A percentile compares a stretch with the other conserved stretches of the same genome.
These are phyloP conservation scores for Platycheirus rosarum DNA, from an alignment of 2,888 invertebrate species.

Conservation along the genomic window DNA sequence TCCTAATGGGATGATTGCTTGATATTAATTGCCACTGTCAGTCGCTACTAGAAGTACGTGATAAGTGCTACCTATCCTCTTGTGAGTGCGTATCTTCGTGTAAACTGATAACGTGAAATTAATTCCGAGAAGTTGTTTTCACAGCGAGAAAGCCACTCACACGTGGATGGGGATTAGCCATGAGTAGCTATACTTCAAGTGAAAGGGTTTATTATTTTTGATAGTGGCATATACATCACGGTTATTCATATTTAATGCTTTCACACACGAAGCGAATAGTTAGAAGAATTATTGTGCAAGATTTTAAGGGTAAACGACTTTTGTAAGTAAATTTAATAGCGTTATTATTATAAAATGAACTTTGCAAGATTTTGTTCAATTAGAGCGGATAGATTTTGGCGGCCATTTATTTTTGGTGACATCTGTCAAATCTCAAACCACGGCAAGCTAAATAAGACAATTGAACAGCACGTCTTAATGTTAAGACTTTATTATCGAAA, in stretches of 20 bases:
- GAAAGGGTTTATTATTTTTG: slow-evolving; percentile 16
- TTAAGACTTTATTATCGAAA: no score
- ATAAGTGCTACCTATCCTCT: slow-evolving; percentile 68
- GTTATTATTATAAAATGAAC: no score
- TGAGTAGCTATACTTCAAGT: slow-evolving; percentile 11
- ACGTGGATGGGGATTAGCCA: slow-evolving; percentile 37
- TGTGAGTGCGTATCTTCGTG: slow-evolving; percentile 44
- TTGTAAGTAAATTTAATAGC: no score
- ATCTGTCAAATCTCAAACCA: no score
- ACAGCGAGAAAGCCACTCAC: slow-evolving; percentile 46
- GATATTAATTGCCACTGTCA: slow-evolving; percentile 74
- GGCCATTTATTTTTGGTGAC: no score
- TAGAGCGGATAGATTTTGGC: no score
- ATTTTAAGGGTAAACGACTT: no score
- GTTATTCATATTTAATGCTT: neutral
- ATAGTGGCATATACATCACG: slow-evolving; percentile 1
- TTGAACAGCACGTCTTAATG: no score
- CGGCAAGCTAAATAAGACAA: no score
- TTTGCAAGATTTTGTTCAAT: no score
- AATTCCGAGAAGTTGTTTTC: slow-evolving; percentile 68
- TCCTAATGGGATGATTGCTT: slow-evolving; percentile 72
- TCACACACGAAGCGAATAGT: neutral
- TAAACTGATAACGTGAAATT: slow-evolving; percentile 73
- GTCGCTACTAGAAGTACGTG: slow-evolving; percentile 73
- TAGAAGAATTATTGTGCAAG: no score